Evolutionary conservation across 2,888 invertebrate genomes (phyloP).

Genomic region (Herminia tarsipennalis): DNA sequence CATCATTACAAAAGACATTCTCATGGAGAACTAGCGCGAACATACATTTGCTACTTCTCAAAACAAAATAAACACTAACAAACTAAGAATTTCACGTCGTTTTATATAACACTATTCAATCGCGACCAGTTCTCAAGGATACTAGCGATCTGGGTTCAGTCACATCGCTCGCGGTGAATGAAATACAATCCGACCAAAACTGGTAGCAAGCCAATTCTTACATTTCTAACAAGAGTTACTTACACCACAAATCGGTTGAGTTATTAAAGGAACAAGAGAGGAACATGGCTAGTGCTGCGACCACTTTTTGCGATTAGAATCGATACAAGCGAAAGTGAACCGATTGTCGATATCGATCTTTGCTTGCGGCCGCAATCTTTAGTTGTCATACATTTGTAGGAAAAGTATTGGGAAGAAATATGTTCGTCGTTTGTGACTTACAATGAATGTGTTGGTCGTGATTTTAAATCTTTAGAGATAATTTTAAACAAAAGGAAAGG

Average conservation of each 20-base stretch:
- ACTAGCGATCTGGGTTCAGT: constrained; percentile 72
- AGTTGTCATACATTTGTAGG: constrained; percentile 34
- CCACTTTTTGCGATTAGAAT: constrained; percentile 72
- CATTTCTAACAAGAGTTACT: constrained; percentile 34
- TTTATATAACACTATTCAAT: constrained; percentile 65
- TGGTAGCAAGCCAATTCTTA: constrained; percentile 38
- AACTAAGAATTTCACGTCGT: constrained; percentile 50
- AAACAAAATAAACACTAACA: constrained; percentile 44
- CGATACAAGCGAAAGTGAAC: constrained; percentile 73
- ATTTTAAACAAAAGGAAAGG: not conserved
- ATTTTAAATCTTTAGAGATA: constrained; percentile 3
- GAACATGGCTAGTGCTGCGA: constrained; percentile 46
- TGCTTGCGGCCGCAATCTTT: constrained; percentile 53
- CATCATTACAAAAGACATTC: constrained; percentile 26
- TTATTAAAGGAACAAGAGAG: constrained; percentile 53
- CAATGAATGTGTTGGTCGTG: constrained; percentile 4
- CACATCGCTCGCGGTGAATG: constrained; percentile 77
- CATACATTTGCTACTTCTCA: constrained; percentile 21
- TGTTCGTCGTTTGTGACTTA: constrained; percentile 8
- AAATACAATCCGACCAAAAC: constrained; percentile 61
- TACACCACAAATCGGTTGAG: constrained; percentile 9
- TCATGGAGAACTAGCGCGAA: constrained; percentile 18
- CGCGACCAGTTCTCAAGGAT: constrained; percentile 76
- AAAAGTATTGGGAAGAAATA: constrained; percentile 35
- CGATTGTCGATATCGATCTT: constrained; percentile 64